Percentiles rank a stretch among this genome's conserved stretches.
Conservation (phyloP, 2,113 vertebrate species). For the Campylomormyrus numenius region DNA sequence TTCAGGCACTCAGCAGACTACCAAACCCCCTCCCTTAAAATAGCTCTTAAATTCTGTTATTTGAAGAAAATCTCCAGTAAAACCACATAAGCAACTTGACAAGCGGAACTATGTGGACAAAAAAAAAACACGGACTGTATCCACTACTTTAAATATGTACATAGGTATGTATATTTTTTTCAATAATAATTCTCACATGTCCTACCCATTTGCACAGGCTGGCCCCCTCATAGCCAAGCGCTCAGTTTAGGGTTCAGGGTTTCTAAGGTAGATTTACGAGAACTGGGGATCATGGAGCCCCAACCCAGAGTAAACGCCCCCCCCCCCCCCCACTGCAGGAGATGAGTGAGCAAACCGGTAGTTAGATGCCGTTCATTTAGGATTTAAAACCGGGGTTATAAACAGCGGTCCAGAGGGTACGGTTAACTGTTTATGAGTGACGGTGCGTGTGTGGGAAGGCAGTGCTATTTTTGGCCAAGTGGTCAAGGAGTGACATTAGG, state of each 20-base stretch:
- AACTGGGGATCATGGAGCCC: neutral
- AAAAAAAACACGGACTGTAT: neutral
- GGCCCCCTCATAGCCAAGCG: neutral
- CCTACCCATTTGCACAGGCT: neutral
- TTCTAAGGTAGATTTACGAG: neutral
- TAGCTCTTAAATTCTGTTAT: neutral
- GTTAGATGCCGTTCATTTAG: neutral
- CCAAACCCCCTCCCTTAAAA: neutral
- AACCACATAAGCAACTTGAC: neutral
- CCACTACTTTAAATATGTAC: neutral
- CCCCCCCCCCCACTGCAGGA: neutral
- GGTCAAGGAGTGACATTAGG: constrained; percentile 7
- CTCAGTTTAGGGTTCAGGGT: neutral
- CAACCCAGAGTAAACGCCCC: neutral
- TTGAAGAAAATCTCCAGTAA: neutral
- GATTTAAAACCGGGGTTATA: neutral
- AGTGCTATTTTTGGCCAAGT: neutral
- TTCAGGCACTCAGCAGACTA: neutral
- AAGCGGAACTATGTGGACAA: neutral
- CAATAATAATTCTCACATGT: neutral
- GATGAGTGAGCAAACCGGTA: neutral
- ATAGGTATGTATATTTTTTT: neutral
- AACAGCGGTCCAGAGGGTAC: constrained; percentile 19
- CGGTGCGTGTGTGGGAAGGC: constrained; percentile 5
- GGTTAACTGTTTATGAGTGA: constrained; percentile 14